Percentiles rank a stretch among this genome's conserved stretches.
Evolutionary conservation across 2,797 vertebrate species (phyloP).

Genomic region (Peromyscus nudipes): DNA sequence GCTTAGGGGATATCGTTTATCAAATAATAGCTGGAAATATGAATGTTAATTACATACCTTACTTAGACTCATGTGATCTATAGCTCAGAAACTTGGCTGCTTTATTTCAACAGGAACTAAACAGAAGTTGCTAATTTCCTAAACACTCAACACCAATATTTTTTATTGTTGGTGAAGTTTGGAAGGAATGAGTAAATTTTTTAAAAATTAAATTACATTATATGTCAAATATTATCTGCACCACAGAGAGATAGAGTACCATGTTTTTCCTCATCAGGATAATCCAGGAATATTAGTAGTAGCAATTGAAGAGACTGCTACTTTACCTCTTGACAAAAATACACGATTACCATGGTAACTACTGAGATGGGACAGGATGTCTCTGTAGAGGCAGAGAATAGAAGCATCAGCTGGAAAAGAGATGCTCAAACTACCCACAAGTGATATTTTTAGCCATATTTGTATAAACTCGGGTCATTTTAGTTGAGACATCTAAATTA

Average conservation of each 20-base stretch:
- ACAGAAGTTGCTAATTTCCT: neutral
- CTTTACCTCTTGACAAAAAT: constrained; percentile 63
- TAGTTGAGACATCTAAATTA: constrained; percentile 59
- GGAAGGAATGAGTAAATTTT: neutral
- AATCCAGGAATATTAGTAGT: constrained; percentile 84
- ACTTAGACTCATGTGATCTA: neutral
- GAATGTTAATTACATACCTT: neutral
- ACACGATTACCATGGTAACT: constrained; percentile 85
- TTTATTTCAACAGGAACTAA: neutral
- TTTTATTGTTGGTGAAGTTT: constrained; percentile 19
- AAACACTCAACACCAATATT: neutral
- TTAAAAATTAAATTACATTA: constrained; percentile 27
- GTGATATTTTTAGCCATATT: constrained; percentile 41
- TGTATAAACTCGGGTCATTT: constrained; percentile 52
- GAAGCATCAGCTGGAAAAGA: constrained; percentile 5
- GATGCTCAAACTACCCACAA: constrained; percentile 53
- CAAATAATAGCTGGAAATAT: neutral
- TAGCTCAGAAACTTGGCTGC: constrained; percentile 21
- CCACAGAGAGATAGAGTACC: neutral
- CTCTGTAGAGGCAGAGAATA: constrained; percentile 62
- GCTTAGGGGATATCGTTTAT: constrained; percentile 18
- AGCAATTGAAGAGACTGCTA: constrained; percentile 77
- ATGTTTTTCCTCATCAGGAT: constrained; percentile 74
- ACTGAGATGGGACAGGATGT: constrained; percentile 66
- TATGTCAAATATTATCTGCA: neutral